A percentile compares a stretch with the other conserved stretches of the same genome.
Evolutionary conservation across 2,113 vertebrate species (phyloP).

Genomic region (Dasyornis broadbenti): DNA sequence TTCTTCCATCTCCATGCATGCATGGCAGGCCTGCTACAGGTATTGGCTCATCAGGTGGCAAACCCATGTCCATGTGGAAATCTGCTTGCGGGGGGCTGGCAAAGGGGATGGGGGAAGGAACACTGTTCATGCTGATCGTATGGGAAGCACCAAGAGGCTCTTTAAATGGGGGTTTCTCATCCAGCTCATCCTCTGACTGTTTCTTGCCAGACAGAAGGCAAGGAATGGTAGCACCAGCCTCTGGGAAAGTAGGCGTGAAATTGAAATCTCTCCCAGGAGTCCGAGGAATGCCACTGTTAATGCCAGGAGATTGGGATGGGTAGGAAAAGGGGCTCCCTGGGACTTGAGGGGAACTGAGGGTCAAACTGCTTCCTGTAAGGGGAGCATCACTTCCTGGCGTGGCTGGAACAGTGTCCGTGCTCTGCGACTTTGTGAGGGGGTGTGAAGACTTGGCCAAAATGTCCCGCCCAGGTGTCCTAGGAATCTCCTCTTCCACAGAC

Average conservation of each 20-base stretch:
- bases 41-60: constrained; percentile 51
- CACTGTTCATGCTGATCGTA: constrained; percentile 65
- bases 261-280: constrained; percentile 95
- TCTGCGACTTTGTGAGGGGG: constrained; percentile 85
- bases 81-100: constrained; percentile 58
- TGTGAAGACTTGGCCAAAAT: constrained; percentile 74
- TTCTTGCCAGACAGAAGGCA: constrained; percentile 76
- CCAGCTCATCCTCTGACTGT: constrained; percentile 80
- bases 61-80: constrained; percentile 56
- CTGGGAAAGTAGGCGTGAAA: constrained; percentile 91
- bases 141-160: constrained; percentile 75
- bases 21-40: constrained; percentile 46
- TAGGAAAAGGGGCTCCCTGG: constrained; percentile 94
- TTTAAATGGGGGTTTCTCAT: constrained; percentile 79
- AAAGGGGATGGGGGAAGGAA: constrained; percentile 65
- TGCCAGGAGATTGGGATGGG: constrained; percentile 88
- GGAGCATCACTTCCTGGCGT: constrained; percentile 88
- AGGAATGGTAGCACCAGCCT: constrained; percentile 77
- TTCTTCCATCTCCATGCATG: constrained; percentile 62
- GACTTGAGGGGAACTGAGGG: constrained; percentile 88
- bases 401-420: constrained; percentile 85
- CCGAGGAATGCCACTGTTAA: constrained; percentile 88
- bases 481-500: constrained; percentile 85
- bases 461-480: constrained; percentile 88
- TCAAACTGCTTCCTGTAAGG: constrained; percentile 83